Percentiles rank a stretch among this genome's conserved stretches.
Evolutionary conservation across 2,797 vertebrate genomes (phyloP).

Genomic region (Hozukius guyotensis): DNA sequence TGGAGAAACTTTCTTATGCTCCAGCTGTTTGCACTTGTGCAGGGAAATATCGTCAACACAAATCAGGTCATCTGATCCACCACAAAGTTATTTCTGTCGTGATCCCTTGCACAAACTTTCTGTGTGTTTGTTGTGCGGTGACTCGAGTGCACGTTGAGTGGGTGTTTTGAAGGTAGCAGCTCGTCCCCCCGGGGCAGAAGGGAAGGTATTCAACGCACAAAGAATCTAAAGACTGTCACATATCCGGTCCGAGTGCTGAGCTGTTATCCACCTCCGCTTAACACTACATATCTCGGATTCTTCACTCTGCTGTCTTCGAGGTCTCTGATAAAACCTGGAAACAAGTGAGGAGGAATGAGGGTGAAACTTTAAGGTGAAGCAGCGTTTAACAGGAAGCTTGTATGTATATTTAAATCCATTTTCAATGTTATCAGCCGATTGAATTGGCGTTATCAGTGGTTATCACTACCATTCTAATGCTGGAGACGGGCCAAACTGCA

Average conservation of each 20-base stretch:
- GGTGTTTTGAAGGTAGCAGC: constrained; percentile 35
- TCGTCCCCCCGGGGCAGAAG: constrained; percentile 2
- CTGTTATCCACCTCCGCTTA: constrained; percentile 32
- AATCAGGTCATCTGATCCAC: background rate
- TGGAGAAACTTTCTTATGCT: background rate
- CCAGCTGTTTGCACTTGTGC: background rate
- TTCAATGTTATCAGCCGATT: background rate
- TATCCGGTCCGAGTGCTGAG: constrained; percentile 49
- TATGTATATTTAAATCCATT: constrained; percentile 5
- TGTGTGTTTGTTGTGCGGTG: background rate
- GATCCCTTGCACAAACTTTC: background rate
- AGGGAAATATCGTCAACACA: background rate
- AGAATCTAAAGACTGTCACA: constrained; percentile 71
- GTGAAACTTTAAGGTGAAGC: background rate
- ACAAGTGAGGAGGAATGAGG: background rate
- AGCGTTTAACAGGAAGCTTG: background rate
- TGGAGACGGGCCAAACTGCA: no score
- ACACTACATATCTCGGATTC: constrained; percentile 51
- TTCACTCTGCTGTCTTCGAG: constrained; percentile 6
- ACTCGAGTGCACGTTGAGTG: background rate
- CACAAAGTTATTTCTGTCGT: background rate
- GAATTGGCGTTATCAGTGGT: background rate
- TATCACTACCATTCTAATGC: no score
- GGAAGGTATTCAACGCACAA: constrained; percentile 33
- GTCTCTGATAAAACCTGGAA: background rate